Evolutionary conservation across 2,888 invertebrate genomes (phyloP).

Genomic region (Bedellia somnulentella): DNA sequence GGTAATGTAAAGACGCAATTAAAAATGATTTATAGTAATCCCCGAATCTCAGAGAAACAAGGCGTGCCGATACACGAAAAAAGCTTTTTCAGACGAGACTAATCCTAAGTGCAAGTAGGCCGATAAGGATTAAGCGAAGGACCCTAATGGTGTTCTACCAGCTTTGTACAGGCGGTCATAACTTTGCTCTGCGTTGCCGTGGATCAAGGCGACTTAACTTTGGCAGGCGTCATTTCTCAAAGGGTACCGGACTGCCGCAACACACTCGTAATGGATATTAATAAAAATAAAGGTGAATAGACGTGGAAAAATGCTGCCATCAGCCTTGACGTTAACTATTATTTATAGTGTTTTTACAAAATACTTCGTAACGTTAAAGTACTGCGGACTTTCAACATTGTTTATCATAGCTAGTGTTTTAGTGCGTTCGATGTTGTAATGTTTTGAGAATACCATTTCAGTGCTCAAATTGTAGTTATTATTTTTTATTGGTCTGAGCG

Average conservation of each 20-base stretch:
- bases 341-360: too few species aligned
- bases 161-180: conserved; percentile 56
- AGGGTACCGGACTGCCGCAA: conserved; percentile 43
- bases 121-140: conserved; percentile 55
- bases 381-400: too few species aligned
- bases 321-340: too few species aligned
- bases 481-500: too few species aligned
- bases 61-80: conserved; percentile 42
- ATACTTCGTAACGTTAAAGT: too few species aligned
- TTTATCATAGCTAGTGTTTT: too few species aligned
- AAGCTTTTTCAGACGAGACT: conserved; percentile 54
- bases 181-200: conserved; percentile 48
- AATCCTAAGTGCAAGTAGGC: conserved; percentile 60
- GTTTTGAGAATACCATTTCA: too few species aligned
- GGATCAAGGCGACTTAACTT: conserved; percentile 58
- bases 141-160: conserved; percentile 56
- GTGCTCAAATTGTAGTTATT: too few species aligned
- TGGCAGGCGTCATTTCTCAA: conserved; percentile 62
- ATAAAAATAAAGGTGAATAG: conserved; percentile 43
- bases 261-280: conserved; percentile 32
- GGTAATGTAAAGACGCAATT: conserved; percentile 1
- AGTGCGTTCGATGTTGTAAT: too few species aligned
- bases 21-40: conserved; percentile 20
- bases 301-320: conserved; percentile 55
- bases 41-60: conserved; percentile 49